Conservation (phyloP, 2,888 invertebrate genomes). For the Muschampia staudingeri region DNA sequence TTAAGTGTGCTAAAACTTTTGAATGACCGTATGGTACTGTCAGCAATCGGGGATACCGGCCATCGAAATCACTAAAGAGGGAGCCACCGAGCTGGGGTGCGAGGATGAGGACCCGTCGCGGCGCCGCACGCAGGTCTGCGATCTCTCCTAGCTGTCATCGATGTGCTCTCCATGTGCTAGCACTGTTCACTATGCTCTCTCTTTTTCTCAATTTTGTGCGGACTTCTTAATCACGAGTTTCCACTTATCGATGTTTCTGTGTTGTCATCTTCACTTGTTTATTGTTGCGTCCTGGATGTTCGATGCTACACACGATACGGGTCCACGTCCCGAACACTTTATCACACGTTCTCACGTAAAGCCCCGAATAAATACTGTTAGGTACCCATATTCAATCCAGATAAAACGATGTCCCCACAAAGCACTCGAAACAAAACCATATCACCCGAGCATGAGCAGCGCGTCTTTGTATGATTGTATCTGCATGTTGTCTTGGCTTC, state of each 20-base stretch:
- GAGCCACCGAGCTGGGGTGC: constrained; percentile 93
- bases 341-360: constrained; percentile 70
- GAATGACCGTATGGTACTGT: constrained; percentile 88
- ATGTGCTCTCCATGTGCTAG: constrained; percentile 90
- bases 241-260: constrained; percentile 89
- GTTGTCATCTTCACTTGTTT: constrained; percentile 86
- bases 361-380: constrained; percentile 49
- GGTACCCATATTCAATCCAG: constrained; percentile 70
- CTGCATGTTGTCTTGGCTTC: constrained; percentile 91
- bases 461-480: constrained; percentile 86
- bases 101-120: constrained; percentile 90
- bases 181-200: constrained; percentile 89
- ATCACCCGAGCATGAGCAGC: constrained; percentile 87
- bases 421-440: constrained; percentile 87
- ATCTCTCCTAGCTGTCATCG: constrained; percentile 89
- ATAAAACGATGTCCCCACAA: constrained; percentile 76
- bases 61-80: constrained; percentile 96
- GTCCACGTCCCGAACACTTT: constrained; percentile 76
- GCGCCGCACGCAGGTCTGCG: constrained; percentile 90
- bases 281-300: constrained; percentile 83
- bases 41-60: constrained; percentile 91
- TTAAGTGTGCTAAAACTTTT: constrained; percentile 80
- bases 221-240: constrained; percentile 86
- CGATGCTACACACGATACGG: constrained; percentile 80
- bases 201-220: constrained; percentile 85